Base-by-base conservation (phyloP, 2,888 invertebrate genomes). In the Dolichomitus sp. region DNA sequence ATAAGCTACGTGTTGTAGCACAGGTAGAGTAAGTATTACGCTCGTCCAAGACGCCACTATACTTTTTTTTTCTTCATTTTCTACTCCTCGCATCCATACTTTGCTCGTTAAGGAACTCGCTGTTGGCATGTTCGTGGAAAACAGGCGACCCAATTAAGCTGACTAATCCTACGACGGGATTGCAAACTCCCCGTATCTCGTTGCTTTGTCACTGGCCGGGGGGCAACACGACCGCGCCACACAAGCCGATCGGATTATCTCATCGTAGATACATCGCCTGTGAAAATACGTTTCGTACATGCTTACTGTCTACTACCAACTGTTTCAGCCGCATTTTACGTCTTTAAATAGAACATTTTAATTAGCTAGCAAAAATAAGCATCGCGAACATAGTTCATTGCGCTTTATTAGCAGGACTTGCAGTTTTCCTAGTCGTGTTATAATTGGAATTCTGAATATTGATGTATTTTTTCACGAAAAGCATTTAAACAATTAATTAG, bases 131-230 rank as follows among this genome's bases (percentile, higher is more conserved):
- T 73, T 68, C 50, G 48, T 30, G 70, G 52, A 40, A 27, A 54
- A 78, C 45, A 61, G 17, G 72, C 66, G 66, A 78, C 63, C 73
- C 77, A 81, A 81, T 81, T 73, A 81, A 77, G 77, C 68, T 30
- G 68, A 42, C 68, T 81, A 81, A 80, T 73, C 81, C 81, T 40
- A 81, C 73, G 69, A 63, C 63, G 61, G 72, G 61, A 59, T 63
- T 73, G 73, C 61, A 77, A 68, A 68, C 54, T 72, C 19, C 61
- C 40, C 54, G 45, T 27, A 63, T 40, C 65, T 72, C 42, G 68
- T 74, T 76, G 57, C 30, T 48, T 45, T 40, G 65, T 12, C 23
- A 40, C 37, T 40, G 80, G 42, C 74, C 80, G 45, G n/a, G 17
- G 69, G 80, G 45, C 80, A 80, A 70, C 54, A 57, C 69, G 37